phyloP scores from a whole-genome alignment of 2,888 invertebrate genomes.

The Drosophila nigricruria region DNA sequence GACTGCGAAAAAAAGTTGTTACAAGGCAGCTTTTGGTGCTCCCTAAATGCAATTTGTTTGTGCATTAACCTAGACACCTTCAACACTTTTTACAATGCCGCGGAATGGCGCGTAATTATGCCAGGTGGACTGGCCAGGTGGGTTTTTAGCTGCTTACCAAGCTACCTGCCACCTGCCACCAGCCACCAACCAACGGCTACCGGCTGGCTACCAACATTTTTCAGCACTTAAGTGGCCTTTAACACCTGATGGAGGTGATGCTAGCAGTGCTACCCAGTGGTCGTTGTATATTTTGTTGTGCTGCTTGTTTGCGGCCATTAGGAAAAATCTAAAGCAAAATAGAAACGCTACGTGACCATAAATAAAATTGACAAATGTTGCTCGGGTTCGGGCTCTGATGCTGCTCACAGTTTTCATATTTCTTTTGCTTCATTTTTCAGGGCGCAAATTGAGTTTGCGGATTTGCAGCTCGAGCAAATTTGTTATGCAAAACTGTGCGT shows the following conservation, averaged over 20 bases:
- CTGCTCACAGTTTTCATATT: conserved; percentile 17
- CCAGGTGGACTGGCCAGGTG: conserved; percentile 28
- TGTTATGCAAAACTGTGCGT: conserved; percentile 69
- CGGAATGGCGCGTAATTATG: conserved; percentile 64
- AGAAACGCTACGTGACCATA: conserved; percentile 74
- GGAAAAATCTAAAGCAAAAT: conserved; percentile 59
- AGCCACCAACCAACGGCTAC: neutral
- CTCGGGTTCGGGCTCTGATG: conserved; percentile 17
- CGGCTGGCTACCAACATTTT: conserved; percentile 45
- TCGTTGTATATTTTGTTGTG: conserved; percentile 41
- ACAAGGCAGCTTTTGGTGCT: conserved; percentile 10
- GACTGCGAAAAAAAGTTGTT: neutral
- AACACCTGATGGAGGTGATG: conserved; percentile 63
- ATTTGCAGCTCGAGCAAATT: conserved; percentile 43
- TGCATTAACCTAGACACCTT: conserved; percentile 61
- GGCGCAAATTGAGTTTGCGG: conserved; percentile 68
- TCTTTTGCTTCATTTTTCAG: conserved; percentile 21
- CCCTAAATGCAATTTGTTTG: conserved; percentile 52
- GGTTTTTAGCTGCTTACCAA: neutral
- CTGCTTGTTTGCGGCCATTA: conserved; percentile 62
- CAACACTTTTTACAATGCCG: conserved; percentile 29
- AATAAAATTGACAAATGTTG: conserved; percentile 77
- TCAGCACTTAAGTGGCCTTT: conserved; percentile 78
- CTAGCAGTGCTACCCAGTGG: neutral
- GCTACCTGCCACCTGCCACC: neutral